phyloP scores from a whole-genome alignment of 2,113 vertebrate genomes.

The Dasypus novemcinctus region DNA sequence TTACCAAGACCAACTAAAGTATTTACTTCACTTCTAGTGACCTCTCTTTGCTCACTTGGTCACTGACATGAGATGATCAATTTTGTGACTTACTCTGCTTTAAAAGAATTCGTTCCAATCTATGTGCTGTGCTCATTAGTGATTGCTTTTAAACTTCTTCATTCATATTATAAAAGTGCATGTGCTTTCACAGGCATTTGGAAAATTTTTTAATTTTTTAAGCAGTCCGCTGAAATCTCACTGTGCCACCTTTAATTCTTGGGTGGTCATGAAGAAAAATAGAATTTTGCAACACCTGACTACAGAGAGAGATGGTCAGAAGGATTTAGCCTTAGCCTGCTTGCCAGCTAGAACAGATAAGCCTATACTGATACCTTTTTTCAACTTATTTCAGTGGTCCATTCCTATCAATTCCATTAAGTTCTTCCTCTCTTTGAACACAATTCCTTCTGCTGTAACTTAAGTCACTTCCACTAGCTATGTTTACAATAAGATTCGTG shows the following conservation, averaged over 20 bases:
- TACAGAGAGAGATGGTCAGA: background rate
- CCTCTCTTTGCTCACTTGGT: background rate
- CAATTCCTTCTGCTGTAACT: background rate
- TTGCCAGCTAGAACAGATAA: background rate
- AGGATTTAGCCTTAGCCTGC: too few species aligned
- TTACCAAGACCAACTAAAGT: background rate
- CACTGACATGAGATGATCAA: background rate
- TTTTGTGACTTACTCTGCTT: background rate
- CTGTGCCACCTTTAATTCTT: background rate
- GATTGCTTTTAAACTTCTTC: background rate
- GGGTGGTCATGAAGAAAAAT: background rate
- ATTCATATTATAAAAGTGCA: background rate
- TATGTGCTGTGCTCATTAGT: background rate
- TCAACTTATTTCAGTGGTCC: background rate
- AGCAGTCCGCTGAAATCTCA: background rate
- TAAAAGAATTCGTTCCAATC: conserved; percentile 1
- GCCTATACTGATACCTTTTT: background rate
- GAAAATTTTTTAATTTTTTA: background rate
- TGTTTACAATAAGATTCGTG: background rate
- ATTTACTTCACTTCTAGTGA: background rate
- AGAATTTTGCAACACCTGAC: background rate
- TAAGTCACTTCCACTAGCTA: background rate
- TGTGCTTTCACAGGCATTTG: background rate
- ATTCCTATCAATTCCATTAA: background rate
- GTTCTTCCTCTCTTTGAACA: background rate